phyloP scores from a whole-genome alignment of 2,888 invertebrate species.

The Prenolepis imparis region DNA sequence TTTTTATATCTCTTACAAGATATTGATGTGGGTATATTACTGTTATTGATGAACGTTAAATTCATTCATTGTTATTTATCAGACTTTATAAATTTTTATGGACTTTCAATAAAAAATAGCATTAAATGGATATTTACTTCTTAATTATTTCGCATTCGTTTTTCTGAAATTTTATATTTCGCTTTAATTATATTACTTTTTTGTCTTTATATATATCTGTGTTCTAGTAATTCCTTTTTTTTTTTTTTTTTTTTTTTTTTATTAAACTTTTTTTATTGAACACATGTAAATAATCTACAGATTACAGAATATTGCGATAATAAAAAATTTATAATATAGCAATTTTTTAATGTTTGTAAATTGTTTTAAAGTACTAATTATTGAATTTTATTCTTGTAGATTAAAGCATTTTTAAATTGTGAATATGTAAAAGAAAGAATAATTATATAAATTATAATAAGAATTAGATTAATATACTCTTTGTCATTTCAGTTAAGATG shows the following conservation, averaged over 20 bases:
- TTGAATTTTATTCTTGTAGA: not conserved
- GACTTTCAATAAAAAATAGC: conserved; percentile 74
- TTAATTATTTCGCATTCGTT: not conserved
- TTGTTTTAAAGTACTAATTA: not conserved
- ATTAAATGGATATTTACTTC: not conserved
- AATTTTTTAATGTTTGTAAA: not conserved
- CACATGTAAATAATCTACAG: not conserved
- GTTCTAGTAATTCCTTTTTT: not conserved
- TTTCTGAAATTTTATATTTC: not conserved
- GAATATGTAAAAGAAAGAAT: not conserved
- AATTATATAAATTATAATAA: conserved; percentile 9
- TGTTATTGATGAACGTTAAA: conserved; percentile 66
- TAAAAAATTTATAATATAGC: not conserved
- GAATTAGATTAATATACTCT: not conserved
- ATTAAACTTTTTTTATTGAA: not conserved
- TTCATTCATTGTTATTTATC: conserved; percentile 59
- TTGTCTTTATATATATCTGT: not conserved
- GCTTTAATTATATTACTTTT: not conserved
- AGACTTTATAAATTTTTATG: conserved; percentile 76
- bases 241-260: too few relatives aligned
- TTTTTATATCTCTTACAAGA: conserved; percentile 12
- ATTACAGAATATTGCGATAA: not conserved
- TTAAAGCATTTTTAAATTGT: not conserved
- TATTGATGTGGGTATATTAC: conserved; percentile 48
- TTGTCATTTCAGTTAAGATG: not conserved